phyloP scores from a whole-genome alignment of 2,888 invertebrate genomes.

The Nomada fucata region DNA sequence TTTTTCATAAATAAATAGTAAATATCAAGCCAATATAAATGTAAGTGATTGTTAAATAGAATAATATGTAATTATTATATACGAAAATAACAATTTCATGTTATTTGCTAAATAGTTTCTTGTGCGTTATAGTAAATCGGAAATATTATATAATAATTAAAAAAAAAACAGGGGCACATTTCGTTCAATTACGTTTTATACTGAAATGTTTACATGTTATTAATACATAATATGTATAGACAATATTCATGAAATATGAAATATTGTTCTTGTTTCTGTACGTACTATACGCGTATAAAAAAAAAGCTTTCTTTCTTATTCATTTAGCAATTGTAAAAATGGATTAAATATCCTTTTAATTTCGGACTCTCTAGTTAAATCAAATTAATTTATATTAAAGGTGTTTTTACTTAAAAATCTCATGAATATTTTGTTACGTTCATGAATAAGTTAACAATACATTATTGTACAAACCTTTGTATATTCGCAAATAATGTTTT shows the following conservation, averaged over 20 bases:
- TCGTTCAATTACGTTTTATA: background rate
- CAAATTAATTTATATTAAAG: background rate
- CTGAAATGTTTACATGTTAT: slow-evolving; percentile 10
- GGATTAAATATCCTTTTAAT: background rate
- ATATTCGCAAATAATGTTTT: background rate
- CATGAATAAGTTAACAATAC: slow-evolving; percentile 1
- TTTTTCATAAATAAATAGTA: slow-evolving; percentile 66
- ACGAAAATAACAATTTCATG: slow-evolving; percentile 26
- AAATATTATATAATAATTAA: background rate
- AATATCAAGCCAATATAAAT: slow-evolving; percentile 70
- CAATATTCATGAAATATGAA: slow-evolving; percentile 33
- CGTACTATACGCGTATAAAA: background rate
- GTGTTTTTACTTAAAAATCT: slow-evolving; percentile 19
- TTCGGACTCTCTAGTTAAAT: background rate
- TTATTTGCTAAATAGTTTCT: slow-evolving; percentile 18
- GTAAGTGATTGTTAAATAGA: slow-evolving; percentile 48
- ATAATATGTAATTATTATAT: slow-evolving; percentile 28
- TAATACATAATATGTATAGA: slow-evolving; percentile 11
- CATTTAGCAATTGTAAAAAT: background rate
- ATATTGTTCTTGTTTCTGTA: slow-evolving; percentile 15
- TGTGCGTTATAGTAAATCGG: slow-evolving; percentile 16
- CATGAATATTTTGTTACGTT: slow-evolving; percentile 19
- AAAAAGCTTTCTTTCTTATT: background rate
- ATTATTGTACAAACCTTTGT: background rate
- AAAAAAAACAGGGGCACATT: background rate